Conservation (phyloP, 1,140 invertebrate species). For the Caenorhabditis inopinata region DNA sequence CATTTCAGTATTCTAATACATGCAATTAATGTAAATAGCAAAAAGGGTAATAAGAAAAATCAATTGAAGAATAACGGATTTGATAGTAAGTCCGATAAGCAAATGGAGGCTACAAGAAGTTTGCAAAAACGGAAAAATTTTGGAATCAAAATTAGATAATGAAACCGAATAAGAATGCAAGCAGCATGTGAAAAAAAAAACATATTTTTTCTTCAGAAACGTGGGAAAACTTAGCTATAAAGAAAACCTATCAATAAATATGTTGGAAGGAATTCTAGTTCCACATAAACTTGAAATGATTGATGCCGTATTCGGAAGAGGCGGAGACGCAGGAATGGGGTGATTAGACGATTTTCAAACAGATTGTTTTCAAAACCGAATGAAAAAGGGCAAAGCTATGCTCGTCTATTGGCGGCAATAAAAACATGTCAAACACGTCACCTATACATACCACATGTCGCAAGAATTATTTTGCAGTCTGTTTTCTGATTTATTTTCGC, state of each 20-base stretch:
- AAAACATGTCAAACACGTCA: too few relatives aligned
- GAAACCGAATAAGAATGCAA: background rate
- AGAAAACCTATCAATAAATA: too few relatives aligned
- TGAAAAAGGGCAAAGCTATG: too few relatives aligned
- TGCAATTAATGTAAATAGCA: too few relatives aligned
- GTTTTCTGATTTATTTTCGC: too few relatives aligned
- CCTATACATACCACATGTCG: too few relatives aligned
- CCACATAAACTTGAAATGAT: constrained; percentile 9
- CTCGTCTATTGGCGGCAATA: too few relatives aligned
- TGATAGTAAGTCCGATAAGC: background rate
- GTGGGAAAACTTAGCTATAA: background rate
- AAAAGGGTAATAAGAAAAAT: background rate
- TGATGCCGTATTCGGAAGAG: background rate
- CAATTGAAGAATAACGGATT: too few relatives aligned
- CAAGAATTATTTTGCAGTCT: too few relatives aligned
- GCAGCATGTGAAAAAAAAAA: background rate
- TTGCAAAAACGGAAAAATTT: background rate
- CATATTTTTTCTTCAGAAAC: too few relatives aligned
- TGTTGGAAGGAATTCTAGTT: background rate
- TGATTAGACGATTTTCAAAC: constrained; percentile 5
- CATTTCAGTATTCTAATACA: too few relatives aligned
- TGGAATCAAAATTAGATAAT: background rate
- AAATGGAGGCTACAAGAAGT: constrained; percentile 6
- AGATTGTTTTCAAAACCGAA: too few relatives aligned
- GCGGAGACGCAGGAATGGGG: background rate